Evolutionary conservation across 2,113 vertebrate species (phyloP).

Genomic region (Anser cygnoides): DNA sequence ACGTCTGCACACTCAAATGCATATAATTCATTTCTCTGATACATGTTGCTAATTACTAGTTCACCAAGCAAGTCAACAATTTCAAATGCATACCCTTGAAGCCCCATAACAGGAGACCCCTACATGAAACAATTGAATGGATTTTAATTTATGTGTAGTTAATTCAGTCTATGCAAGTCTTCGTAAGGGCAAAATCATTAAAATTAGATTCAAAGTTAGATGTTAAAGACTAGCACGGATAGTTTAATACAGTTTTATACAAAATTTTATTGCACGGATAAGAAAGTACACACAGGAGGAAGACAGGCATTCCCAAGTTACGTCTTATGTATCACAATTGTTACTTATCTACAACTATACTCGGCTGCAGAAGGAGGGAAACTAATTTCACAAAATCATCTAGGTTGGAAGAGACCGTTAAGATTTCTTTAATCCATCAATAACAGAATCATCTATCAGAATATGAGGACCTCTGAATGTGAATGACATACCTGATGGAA

Average conservation of each 20-base stretch:
- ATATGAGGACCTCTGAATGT: background rate
- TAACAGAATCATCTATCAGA: background rate
- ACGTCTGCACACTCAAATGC: background rate
- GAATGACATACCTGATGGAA: background rate
- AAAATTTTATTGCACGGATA: background rate
- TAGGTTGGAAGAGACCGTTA: background rate
- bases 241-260: background rate
- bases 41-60: background rate
- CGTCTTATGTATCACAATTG: background rate
- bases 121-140: background rate
- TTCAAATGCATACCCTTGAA: background rate
- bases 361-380: constrained; percentile 18
- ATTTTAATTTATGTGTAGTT: background rate
- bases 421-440: background rate
- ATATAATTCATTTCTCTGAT: background rate
- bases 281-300: background rate
- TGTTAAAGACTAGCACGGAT: background rate
- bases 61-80: background rate
- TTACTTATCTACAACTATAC: background rate
- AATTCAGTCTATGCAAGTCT: background rate
- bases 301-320: background rate
- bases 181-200: background rate
- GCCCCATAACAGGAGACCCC: background rate
- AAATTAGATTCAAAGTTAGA: background rate
- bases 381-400: background rate